Conservation (phyloP, 2,113 vertebrate species). For the Aleadryas rufinucha region DNA sequence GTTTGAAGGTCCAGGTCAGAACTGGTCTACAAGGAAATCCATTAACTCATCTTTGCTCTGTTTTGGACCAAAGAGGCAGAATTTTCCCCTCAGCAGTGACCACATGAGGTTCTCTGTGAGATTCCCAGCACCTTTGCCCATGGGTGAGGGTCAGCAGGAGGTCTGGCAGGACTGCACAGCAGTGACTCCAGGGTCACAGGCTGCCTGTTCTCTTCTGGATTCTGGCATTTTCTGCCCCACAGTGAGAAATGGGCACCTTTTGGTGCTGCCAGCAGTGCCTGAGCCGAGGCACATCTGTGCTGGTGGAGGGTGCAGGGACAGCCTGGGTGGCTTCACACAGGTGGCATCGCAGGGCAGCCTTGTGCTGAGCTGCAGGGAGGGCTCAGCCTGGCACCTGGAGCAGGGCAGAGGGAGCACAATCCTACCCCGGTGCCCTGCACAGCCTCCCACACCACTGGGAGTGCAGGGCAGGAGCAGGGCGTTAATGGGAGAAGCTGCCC, state of each 20-base stretch:
- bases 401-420: background rate
- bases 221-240: background rate
- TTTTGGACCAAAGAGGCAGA: background rate
- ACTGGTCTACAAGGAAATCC: background rate
- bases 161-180: background rate
- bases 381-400: background rate
- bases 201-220: background rate
- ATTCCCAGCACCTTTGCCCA: background rate
- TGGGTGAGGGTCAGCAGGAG: background rate
- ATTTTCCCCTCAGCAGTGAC: background rate
- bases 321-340: background rate
- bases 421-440: background rate
- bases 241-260: background rate
- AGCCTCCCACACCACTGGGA: background rate
- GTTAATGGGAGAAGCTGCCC: background rate
- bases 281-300: background rate
- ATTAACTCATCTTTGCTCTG: background rate
- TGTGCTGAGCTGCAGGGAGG: background rate
- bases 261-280: background rate
- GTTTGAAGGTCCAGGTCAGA: background rate
- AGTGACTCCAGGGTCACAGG: background rate
- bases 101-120: background rate
- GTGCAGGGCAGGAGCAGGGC: too few relatives aligned
- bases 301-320: background rate
- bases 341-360: background rate